phyloP scores from a whole-genome alignment of 2,888 invertebrate species.

The Fragum whitleyi region DNA sequence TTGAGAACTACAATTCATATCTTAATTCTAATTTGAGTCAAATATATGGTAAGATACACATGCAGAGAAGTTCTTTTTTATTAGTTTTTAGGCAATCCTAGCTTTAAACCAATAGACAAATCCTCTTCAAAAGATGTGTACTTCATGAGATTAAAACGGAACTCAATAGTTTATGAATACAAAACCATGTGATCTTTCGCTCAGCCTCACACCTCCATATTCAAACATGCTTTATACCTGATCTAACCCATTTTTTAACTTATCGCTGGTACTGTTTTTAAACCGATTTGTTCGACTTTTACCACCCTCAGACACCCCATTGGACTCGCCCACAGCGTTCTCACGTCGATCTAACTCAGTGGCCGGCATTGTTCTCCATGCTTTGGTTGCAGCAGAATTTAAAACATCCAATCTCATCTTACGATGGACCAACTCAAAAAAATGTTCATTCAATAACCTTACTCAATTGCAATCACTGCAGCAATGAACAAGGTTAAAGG shows the following conservation, averaged over 20 bases:
- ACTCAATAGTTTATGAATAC: too few relatives aligned
- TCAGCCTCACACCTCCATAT: slow-evolving; percentile 7
- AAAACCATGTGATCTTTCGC: not conserved
- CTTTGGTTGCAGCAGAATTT: slow-evolving; percentile 63
- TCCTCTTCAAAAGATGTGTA: too few relatives aligned
- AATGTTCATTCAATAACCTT: not conserved
- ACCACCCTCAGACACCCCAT: slow-evolving; percentile 12
- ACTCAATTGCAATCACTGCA: too few relatives aligned
- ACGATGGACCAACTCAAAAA: slow-evolving; percentile 40
- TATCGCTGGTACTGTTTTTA: slow-evolving; percentile 37
- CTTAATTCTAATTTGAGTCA: too few relatives aligned
- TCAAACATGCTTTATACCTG: slow-evolving; percentile 37
- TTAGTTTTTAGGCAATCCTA: too few relatives aligned
- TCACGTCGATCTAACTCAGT: slow-evolving; percentile 61
- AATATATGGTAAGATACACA: too few relatives aligned
- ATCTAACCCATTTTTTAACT: slow-evolving; percentile 33
- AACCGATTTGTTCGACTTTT: slow-evolving; percentile 19
- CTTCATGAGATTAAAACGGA: too few relatives aligned
- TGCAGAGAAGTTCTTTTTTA: too few relatives aligned
- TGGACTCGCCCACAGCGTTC: slow-evolving; percentile 16
- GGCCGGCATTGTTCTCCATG: slow-evolving; percentile 73
- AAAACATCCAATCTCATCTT: slow-evolving; percentile 74
- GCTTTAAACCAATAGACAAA: too few relatives aligned
- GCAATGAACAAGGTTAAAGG: too few relatives aligned
- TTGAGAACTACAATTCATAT: too few relatives aligned